Evolutionary conservation across 2,888 invertebrate species (phyloP), one percentile per base, ranked within the genome.

Genomic region (Bembecia ichneumoniformis): DNA sequence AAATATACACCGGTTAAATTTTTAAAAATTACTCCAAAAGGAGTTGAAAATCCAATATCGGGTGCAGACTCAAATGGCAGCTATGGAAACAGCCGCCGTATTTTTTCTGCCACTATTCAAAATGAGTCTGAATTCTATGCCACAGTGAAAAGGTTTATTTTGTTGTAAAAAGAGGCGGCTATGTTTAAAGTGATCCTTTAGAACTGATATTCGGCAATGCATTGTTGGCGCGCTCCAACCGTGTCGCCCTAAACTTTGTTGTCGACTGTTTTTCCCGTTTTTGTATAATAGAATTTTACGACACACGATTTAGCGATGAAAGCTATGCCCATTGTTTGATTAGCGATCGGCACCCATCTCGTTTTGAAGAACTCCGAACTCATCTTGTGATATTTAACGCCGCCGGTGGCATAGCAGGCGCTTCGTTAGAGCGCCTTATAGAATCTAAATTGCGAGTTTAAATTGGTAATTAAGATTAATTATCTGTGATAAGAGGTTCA

Each of bases 391-490:
- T 79, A 83, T 82, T 83, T 84, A 75, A 74, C 84, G 75, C 86
- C 76, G 72, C 69, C 76, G 74, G 82, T 79, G 82, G 79, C 77
- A 73, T 74, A 68, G 64, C 59, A 80, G 81, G 74, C 80, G 79
- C 82, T 82, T 84, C 66, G 70, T 62, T 67, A 68, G 64, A 55
- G 64, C 62, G 56, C 63, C 68, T 63, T 63, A 68, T 71, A 70
- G 86, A 80, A 82, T 86, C 77, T 72, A 76, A 84, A 86, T 77
- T 68, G 68, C 67, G 64, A 64, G 67, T 78, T 84, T 82, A 81
- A 71, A 62, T 70, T 62, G 52, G 72, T 80, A 82, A 83, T 86
- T 84, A 84, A 86, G 86, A 86, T 87, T 75, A 84, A 83, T 83
- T 74, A 75, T 71, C 61, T 62, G 50, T 64, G 84, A 86, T 86